phyloP scores from a whole-genome alignment of 1,140 invertebrate genomes.

The Halesus radiatus region DNA sequence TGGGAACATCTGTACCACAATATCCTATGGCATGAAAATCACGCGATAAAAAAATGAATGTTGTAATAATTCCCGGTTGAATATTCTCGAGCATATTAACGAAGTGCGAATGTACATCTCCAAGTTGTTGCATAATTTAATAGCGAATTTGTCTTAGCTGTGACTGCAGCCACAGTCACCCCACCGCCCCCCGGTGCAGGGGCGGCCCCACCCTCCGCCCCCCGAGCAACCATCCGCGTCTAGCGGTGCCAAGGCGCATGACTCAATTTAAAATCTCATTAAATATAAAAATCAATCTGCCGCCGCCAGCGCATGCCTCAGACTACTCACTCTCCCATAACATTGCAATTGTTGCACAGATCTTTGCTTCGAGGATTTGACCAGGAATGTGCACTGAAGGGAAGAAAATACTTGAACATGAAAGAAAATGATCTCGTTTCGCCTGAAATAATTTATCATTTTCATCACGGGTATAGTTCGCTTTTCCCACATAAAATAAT shows the following conservation, averaged over 20 bases:
- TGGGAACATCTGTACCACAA: too few relatives aligned
- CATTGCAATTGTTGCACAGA: constrained; percentile 23
- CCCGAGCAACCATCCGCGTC: background rate
- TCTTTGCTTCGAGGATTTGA: background rate
- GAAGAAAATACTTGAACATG: too few relatives aligned
- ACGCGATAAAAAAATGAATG: too few relatives aligned
- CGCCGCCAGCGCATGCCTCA: background rate
- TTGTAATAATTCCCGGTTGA: too few relatives aligned
- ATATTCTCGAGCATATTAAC: too few relatives aligned
- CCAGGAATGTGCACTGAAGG: background rate
- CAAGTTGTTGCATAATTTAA: constrained; percentile 20
- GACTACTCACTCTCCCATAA: background rate
- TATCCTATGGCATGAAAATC: too few relatives aligned
- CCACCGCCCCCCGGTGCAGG: background rate
- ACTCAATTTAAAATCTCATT: constrained; percentile 54
- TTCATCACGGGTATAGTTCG: too few relatives aligned
- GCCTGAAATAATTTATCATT: too few relatives aligned
- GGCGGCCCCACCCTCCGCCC: background rate
- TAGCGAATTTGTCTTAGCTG: constrained; percentile 1
- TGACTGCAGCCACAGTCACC: constrained; percentile 16
- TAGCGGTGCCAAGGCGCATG: constrained; percentile 44
- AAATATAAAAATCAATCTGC: constrained; percentile 53
- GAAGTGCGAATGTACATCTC: too few relatives aligned
- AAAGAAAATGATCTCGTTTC: too few relatives aligned
- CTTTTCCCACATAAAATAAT: too few relatives aligned